Percentiles rank a stretch among this genome's conserved stretches.
phyloP scores from a whole-genome alignment of 1,140 invertebrate species.

The Heliconius melpomene region DNA sequence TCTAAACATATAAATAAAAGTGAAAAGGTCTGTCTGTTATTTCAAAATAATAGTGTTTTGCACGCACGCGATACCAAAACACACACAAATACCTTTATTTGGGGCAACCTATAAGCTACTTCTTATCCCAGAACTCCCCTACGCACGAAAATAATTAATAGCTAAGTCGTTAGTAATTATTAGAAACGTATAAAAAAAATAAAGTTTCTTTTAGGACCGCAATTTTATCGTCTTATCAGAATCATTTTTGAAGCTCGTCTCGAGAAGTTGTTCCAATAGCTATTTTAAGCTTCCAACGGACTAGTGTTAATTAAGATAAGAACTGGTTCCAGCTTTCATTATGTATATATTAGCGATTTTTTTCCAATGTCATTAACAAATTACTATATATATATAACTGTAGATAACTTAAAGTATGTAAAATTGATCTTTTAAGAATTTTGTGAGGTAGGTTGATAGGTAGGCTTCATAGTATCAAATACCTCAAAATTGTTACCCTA shows the following conservation, averaged over 20 bases:
- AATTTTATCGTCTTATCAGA: not conserved
- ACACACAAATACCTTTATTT: too few species aligned
- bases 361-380: not conserved
- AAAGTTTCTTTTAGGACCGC: not conserved
- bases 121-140: too few species aligned
- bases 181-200: not conserved
- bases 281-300: not conserved
- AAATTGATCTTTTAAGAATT: not conserved
- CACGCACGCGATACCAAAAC: too few species aligned
- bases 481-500: too few species aligned
- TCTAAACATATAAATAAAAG: too few species aligned
- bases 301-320: constrained; percentile 10
- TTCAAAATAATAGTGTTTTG: too few species aligned
- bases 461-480: too few species aligned
- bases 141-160: too few species aligned
- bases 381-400: not conserved
- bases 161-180: not conserved
- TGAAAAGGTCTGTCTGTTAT: too few species aligned
- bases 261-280: not conserved
- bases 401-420: not conserved
- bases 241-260: not conserved
- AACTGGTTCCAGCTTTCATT: constrained; percentile 1
- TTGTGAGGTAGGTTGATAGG: too few species aligned
- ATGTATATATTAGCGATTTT: constrained; percentile 1
- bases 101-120: too few species aligned